Conservation (phyloP, 2,797 vertebrate genomes). For the Manis pentadactyla region DNA sequence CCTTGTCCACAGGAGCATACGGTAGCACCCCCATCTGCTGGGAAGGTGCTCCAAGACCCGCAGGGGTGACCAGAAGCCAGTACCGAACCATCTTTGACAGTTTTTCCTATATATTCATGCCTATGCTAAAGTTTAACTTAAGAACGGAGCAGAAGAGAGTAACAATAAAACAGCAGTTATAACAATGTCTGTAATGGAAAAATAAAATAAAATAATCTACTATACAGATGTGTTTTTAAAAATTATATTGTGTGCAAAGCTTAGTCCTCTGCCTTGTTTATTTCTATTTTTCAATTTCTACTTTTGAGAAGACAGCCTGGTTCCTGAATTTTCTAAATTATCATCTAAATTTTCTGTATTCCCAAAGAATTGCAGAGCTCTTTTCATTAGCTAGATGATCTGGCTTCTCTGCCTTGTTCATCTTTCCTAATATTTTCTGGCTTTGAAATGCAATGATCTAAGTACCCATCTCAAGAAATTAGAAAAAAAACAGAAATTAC, state of each 20-base stretch:
- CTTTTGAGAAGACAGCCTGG: neutral
- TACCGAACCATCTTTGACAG: too few relatives aligned
- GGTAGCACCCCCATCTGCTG: too few relatives aligned
- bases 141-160: too few relatives aligned
- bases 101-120: too few relatives aligned
- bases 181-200: too few relatives aligned
- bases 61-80: too few relatives aligned
- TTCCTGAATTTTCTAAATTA: neutral
- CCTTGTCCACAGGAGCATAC: too few relatives aligned
- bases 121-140: too few relatives aligned
- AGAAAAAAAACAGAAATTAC: neutral
- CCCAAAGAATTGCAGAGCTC: neutral
- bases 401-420: neutral
- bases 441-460: neutral
- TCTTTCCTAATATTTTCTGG: neutral
- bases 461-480: neutral
- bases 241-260: neutral
- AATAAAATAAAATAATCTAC: neutral
- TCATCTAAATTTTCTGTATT: neutral
- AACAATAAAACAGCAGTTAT: too few relatives aligned
- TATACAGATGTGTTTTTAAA: neutral
- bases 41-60: neutral
- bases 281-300: conserved; percentile 17
- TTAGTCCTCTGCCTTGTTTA: neutral
- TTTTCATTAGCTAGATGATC: neutral